phyloP scores from a whole-genome alignment of 2,888 invertebrate genomes.

The Congeria kusceri region DNA sequence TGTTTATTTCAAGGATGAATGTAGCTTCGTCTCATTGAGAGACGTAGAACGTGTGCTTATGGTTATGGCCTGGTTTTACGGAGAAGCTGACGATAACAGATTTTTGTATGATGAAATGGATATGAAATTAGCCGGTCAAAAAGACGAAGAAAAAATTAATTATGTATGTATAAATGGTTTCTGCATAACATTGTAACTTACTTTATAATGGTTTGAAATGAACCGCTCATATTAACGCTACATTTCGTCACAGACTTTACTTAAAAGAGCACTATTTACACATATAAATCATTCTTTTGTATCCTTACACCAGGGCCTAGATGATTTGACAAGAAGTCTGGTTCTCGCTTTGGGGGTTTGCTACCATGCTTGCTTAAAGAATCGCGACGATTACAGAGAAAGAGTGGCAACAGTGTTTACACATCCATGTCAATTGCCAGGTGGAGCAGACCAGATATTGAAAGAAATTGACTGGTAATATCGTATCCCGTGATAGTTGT shows the following conservation, averaged over 20 bases:
- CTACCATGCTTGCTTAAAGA: conserved; percentile 78
- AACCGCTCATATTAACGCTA: no score
- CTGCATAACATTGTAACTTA: no score
- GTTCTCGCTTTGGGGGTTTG: conserved; percentile 80
- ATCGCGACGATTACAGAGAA: conserved; percentile 70
- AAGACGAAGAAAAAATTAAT: no score
- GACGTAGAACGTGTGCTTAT: conserved; percentile 76
- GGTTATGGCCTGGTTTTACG: conserved; percentile 78
- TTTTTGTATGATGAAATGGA: conserved; percentile 59
- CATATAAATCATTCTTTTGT: no score
- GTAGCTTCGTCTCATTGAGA: conserved; percentile 79
- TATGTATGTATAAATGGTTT: no score
- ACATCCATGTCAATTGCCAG: conserved; percentile 62
- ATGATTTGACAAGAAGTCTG: conserved; percentile 60
- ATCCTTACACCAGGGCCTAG: background rate
- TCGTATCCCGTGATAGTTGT: no score
- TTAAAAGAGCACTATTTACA: no score
- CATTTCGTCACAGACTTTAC: no score
- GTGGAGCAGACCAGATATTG: conserved; percentile 60
- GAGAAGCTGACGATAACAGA: conserved; percentile 20
- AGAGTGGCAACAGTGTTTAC: conserved; percentile 68
- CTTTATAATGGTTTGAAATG: no score
- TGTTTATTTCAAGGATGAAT: conserved; percentile 69
- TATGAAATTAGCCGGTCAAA: conserved; percentile 14
- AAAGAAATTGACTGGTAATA: conserved; percentile 42